Conservation (phyloP, 2,888 invertebrate genomes). For the Troglohyphantes excavatus region DNA sequence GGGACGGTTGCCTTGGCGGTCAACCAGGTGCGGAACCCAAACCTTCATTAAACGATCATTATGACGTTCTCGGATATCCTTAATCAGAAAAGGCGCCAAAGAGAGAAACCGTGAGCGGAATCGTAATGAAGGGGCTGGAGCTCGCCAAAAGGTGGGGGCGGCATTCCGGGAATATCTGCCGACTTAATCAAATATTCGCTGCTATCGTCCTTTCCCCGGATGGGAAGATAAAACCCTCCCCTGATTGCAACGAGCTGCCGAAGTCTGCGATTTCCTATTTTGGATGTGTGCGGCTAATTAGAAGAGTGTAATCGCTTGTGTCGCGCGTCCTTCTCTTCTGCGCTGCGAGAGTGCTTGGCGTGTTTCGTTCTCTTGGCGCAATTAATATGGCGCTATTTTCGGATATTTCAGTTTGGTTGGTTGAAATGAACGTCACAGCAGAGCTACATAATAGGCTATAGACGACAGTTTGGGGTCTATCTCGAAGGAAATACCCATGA, state of each 20-base stretch:
- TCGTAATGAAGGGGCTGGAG: not conserved
- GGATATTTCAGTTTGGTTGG: no score
- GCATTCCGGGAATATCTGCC: slow-evolving; percentile 73
- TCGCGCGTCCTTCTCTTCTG: slow-evolving; percentile 3
- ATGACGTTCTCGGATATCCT: slow-evolving; percentile 75
- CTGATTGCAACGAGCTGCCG: slow-evolving; percentile 68
- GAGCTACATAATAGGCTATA: no score
- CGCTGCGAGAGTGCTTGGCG: no score
- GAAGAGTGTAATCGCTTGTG: slow-evolving; percentile 43
- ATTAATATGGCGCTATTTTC: not conserved
- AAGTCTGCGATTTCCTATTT: slow-evolving; percentile 64
- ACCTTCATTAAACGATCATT: slow-evolving; percentile 61
- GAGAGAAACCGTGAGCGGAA: not conserved
- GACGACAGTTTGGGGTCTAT: no score
- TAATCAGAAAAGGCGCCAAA: slow-evolving; percentile 51
- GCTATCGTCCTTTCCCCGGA: slow-evolving; percentile 49
- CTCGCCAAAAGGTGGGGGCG: slow-evolving; percentile 19
- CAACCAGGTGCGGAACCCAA: slow-evolving; percentile 38
- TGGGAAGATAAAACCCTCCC: slow-evolving; percentile 56
- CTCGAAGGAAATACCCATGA: no score
- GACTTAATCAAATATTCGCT: slow-evolving; percentile 75
- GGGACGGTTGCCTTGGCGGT: no score
- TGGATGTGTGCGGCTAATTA: slow-evolving; percentile 70
- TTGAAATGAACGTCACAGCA: no score
- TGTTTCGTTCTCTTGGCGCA: slow-evolving; percentile 8